These are phyloP conservation scores for Atrichornis clamosus DNA, from an alignment of 2,113 vertebrate genomes.

Conservation along the genomic window DNA sequence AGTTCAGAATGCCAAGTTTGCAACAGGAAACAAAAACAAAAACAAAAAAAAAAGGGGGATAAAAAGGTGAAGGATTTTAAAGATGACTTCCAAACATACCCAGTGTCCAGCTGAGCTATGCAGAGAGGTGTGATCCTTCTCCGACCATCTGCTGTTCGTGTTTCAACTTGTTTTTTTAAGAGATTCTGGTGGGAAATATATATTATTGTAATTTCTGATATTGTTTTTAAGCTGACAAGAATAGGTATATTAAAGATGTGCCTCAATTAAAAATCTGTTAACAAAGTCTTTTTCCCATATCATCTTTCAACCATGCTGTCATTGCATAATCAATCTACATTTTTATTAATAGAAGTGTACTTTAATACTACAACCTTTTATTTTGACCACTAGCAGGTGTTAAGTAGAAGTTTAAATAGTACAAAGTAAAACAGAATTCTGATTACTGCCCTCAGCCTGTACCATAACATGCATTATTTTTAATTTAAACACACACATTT, in stretches of 20 bases:
- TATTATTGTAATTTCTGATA: neutral
- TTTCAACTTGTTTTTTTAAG: constrained; percentile 98
- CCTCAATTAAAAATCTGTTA: neutral
- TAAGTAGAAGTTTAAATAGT: neutral
- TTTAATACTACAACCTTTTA: neutral
- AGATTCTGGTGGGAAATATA: constrained; percentile 82
- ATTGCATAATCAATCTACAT: neutral
- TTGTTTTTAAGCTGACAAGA: neutral
- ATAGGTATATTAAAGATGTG: neutral
- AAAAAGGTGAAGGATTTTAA: neutral
- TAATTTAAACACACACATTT: neutral
- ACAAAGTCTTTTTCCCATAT: neutral
- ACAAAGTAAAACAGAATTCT: neutral
- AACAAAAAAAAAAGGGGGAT: neutral
- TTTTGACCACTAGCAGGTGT: neutral
- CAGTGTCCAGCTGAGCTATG: constrained; percentile 97
- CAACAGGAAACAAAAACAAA: neutral
- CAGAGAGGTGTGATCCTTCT: constrained; percentile 96
- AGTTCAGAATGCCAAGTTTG: neutral
- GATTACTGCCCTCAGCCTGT: neutral
- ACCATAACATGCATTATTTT: neutral
- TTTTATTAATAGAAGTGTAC: neutral
- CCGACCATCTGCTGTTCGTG: constrained; percentile 91
- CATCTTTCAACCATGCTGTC: neutral
- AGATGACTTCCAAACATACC: constrained; percentile 72